A percentile compares a stretch with the other conserved stretches of the same genome.
Evolutionary conservation across 2,797 vertebrate genomes (phyloP).

Genomic region (Neopelma chrysocephalum): DNA sequence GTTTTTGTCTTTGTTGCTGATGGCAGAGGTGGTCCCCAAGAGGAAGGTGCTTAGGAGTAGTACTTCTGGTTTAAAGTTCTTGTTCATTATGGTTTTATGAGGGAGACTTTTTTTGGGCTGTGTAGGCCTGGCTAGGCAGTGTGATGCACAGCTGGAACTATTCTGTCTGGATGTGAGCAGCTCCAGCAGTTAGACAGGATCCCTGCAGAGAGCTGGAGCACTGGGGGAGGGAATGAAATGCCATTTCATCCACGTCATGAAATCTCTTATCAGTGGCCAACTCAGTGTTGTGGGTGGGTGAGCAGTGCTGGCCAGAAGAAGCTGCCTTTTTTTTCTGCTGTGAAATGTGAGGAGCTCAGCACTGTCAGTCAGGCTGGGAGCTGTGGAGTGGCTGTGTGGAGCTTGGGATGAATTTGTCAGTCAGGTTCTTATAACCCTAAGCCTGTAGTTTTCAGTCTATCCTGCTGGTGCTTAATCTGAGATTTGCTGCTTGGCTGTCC

Average conservation of each 20-base stretch:
- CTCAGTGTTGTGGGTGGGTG: constrained; percentile 11
- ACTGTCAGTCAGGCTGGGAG: constrained; percentile 4
- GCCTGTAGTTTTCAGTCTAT: background rate
- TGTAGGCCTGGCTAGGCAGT: background rate
- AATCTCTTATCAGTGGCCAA: constrained; percentile 54
- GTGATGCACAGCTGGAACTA: constrained; percentile 25
- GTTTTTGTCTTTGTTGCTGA: background rate
- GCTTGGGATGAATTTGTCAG: constrained; percentile 8
- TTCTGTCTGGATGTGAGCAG: constrained; percentile 12
- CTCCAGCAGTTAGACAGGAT: constrained; percentile 51
- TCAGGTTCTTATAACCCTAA: background rate
- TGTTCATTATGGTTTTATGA: background rate
- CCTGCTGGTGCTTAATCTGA: constrained; percentile 8
- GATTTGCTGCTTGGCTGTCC: background rate
- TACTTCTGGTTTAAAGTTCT: background rate
- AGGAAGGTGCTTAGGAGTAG: background rate
- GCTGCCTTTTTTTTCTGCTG: constrained; percentile 12
- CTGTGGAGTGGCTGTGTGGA: background rate
- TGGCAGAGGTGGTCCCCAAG: background rate
- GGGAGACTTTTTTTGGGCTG: background rate
- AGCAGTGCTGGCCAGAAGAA: constrained; percentile 7
- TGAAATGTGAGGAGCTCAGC: background rate
- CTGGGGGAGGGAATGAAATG: constrained; percentile 36
- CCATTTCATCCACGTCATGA: constrained; percentile 56
- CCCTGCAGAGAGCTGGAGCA: constrained; percentile 36